Evolutionary conservation across 2,113 vertebrate genomes (phyloP), one percentile per base, ranked within the genome.

Genomic region (Oryzias celebensis): DNA sequence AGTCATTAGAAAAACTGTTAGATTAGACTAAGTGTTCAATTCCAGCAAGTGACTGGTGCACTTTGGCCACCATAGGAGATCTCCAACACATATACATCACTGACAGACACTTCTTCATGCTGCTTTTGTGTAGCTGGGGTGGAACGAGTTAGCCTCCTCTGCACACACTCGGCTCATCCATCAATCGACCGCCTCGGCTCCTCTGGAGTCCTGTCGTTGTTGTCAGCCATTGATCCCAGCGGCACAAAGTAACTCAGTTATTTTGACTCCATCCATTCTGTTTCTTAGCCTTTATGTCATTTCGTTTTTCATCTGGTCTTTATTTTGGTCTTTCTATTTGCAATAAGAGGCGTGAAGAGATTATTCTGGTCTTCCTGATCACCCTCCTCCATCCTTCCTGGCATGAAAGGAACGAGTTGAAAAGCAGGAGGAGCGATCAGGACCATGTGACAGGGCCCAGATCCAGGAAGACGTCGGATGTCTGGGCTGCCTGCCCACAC

Each of bases 1-100:
- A 73, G 75, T 88, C 82, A 88, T 89, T 87, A 89, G 10, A 85
- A 88, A 87, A 68, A 74, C 81, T 77, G 87, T 88, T 88, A 87
- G 67, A 80, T 53, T 72, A 67, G 78, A 44, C 58, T 81, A 77
- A 85, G 80, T 59, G 81, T 80, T 80, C 64, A 51, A 45, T 79
- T 82, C 69, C 70, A 70, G 80, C 65, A 51, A 58, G 74, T 65
- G 76, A 67, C 63, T 65, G 62, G 64, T 22, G 18, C 36, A 12
- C 36, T 36, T 10, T 12, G 36, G 36, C 36, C 36, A 36, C 36
- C 36, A 36, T 36, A 36, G 36, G 36, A 12, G 36, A 36, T 36
- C 36, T 36, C 36, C 10, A 36, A 36, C 36, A 36, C 36, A 36
- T 36, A 36, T 36, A 36, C 36, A 36, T 36, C 36, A 36, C 36